Percentiles rank a stretch among this genome's conserved stretches.
Evolutionary conservation across 1,140 invertebrate genomes (phyloP).

Genomic region (Chymomyza costata): DNA sequence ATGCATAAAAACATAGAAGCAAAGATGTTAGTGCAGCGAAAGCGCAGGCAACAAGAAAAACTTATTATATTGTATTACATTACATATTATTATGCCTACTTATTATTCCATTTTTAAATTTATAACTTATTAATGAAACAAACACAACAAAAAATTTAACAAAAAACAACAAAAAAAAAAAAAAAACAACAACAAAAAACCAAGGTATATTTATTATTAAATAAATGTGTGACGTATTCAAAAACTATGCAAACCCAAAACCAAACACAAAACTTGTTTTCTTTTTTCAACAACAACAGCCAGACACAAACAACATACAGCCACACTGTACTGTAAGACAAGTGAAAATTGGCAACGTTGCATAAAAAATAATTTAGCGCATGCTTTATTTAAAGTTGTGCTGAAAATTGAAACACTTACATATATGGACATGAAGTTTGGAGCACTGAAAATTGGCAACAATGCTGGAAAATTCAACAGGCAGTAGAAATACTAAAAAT

Average conservation of each 20-base stretch:
- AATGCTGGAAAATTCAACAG: neutral
- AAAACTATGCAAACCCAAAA: slow-evolving; percentile 56
- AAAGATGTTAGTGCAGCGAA: no score
- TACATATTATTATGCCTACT: slow-evolving; percentile 71
- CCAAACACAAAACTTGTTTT: slow-evolving; percentile 48
- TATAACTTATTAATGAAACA: slow-evolving; percentile 59
- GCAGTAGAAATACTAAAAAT: slow-evolving; percentile 11
- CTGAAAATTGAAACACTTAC: slow-evolving; percentile 13
- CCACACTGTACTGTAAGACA: slow-evolving; percentile 1
- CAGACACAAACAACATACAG: neutral
- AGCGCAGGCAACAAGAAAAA: no score
- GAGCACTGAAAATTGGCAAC: slow-evolving; percentile 9
- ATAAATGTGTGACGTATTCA: slow-evolving; percentile 67
- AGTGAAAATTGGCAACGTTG: slow-evolving; percentile 24
- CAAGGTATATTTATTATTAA: slow-evolving; percentile 55
- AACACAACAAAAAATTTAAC: slow-evolving; percentile 36
- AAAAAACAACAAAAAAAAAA: slow-evolving; percentile 19
- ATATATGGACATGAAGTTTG: no score
- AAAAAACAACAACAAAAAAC: slow-evolving; percentile 25
- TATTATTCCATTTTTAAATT: slow-evolving; percentile 74
- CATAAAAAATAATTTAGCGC: neutral
- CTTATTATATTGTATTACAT: no score
- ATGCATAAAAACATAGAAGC: no score
- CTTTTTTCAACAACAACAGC: slow-evolving; percentile 27
- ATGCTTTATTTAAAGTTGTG: no score